Conservation (phyloP, 30 jellyfish, hydroid and myxozoan species). For the Catostylus mosaicus region DNA sequence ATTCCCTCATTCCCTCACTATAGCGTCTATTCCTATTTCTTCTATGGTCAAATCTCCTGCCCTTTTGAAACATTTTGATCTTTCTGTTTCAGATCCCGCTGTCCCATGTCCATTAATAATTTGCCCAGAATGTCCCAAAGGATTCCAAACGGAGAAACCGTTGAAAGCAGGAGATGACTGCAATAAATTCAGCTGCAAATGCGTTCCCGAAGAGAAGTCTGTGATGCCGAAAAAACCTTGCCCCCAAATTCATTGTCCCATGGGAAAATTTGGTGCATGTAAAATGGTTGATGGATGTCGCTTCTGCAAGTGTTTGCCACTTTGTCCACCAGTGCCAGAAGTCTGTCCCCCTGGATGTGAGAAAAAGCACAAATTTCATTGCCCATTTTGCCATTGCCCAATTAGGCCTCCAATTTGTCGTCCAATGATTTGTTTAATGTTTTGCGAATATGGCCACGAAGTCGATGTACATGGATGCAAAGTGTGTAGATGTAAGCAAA, state of each 20-base stretch:
- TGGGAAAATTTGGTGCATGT: conserved; percentile 40
- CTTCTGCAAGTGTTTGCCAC: conserved; percentile 39
- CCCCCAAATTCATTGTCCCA: conserved; percentile 32
- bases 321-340: conserved; percentile 32
- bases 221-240: conserved; percentile 6
- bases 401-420: conserved; percentile 13
- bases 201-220: conserved; percentile 15
- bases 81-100: neutral
- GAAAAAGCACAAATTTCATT: neutral
- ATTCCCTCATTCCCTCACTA: neutral
- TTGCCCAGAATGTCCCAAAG: conserved; percentile 44
- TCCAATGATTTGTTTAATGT: conserved; percentile 26
- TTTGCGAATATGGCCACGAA: conserved; percentile 24
- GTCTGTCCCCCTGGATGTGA: conserved; percentile 12
- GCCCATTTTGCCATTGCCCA: conserved; percentile 37
- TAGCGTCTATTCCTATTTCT: neutral
- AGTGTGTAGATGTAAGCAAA: conserved; percentile 15
- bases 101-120: conserved; percentile 32
- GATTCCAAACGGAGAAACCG: conserved; percentile 27
- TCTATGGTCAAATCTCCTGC: neutral
- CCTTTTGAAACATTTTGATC: neutral
- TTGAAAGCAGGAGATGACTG: conserved; percentile 3
- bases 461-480: conserved; percentile 25
- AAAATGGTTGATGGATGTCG: conserved; percentile 31
- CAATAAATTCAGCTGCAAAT: conserved; percentile 24